Base-by-base conservation (phyloP, 2,888 invertebrate genomes). In the Drosophila greeni region DNA sequence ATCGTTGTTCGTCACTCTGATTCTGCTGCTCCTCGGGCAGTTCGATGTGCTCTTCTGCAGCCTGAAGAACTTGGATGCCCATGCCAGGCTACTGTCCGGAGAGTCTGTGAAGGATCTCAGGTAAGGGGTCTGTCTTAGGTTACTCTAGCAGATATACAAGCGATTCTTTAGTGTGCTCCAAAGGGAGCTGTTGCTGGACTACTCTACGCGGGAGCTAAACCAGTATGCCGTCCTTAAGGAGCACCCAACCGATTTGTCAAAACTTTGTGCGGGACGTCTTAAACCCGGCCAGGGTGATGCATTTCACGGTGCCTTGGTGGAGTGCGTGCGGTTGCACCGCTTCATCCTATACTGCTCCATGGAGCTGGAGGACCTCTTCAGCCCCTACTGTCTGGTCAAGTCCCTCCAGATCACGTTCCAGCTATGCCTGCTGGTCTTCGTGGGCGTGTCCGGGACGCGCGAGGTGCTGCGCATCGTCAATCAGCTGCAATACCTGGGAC, bases 31-130 rank as follows among this genome's bases (percentile, higher is more conserved):
- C 47, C 66, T 87, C 43, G 86, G 83, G 0, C 88, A 88, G 53
- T 87, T 81, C 40, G 88, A 88, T 67, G 84, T 88, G 23, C 83
- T 88, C 24, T 88, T 82, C 60, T 88, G 88, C 43, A 88, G 88
- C 53, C 77, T 88, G 2, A 88, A 88, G 73, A 88, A 88, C 71
- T 54, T 88, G 36, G 79, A 85, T 31, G 75, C 74, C 34, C 84
- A 87, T 60, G 84, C 86, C 2, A 67, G 73, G 37, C 39, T 87
- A 3, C 18, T 83, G 11, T 54, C 78, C 0, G 83, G 86, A 1
- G 75, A 66, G 33, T 60, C 61, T 1, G 12, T 73, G 1, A 24
- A 43, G 7, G 39, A 53, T 0, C 45, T 88, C n/a, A 14, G 76
- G 87, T 47, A 47, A 42, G n/a, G 6, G 16, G 11, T 5, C 5